These are phyloP conservation scores for Sylvilagus floridanus DNA, from an alignment of 2,797 vertebrate species.

Conservation along the genomic window DNA sequence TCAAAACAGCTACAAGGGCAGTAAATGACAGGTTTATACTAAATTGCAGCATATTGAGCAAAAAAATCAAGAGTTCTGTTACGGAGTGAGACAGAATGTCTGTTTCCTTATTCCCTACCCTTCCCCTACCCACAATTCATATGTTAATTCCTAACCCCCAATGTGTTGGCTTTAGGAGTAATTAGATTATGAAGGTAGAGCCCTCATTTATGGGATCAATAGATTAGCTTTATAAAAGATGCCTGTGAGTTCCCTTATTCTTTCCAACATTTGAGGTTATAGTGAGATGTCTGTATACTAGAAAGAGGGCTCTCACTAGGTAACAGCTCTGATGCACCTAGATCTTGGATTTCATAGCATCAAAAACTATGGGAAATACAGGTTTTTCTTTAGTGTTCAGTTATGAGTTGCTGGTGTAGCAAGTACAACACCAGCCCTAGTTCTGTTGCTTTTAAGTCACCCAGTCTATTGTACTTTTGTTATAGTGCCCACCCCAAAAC, in stretches of 20 bases:
- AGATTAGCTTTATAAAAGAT: neutral
- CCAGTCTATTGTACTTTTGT: neutral
- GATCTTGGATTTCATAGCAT: neutral
- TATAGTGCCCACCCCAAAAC: too few relatives aligned
- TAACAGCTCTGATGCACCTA: neutral
- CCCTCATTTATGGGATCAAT: neutral
- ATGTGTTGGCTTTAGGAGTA: neutral
- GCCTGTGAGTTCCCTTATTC: neutral
- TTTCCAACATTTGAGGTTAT: neutral
- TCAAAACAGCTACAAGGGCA: neutral
- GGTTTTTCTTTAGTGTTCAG: too few relatives aligned
- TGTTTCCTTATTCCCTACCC: too few relatives aligned
- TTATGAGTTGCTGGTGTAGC: too few relatives aligned
- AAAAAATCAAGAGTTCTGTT: neutral
- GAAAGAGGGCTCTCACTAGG: neutral
- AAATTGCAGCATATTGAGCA: neutral
- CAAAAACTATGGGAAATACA: neutral
- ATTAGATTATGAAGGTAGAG: neutral
- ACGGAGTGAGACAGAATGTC: neutral
- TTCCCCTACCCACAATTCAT: neutral
- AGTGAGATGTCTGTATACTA: neutral
- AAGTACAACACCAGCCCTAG: too few relatives aligned
- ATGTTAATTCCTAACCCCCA: neutral
- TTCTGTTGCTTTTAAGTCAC: neutral
- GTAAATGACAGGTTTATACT: neutral